Conservation (phyloP, 2,113 vertebrate genomes). For the Plecturocebus donacophilus region DNA sequence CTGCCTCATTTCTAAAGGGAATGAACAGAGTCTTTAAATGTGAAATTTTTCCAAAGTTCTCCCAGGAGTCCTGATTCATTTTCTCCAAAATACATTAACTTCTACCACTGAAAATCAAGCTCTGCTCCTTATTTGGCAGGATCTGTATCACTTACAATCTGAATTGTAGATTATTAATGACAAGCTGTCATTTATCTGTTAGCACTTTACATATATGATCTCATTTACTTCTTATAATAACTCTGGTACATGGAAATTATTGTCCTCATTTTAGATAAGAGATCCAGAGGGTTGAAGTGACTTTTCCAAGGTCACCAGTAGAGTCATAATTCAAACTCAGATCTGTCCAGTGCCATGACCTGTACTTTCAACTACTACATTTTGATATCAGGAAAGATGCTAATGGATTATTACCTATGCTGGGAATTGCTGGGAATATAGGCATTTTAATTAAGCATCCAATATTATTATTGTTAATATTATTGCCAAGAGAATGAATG, state of each 20-base stretch:
- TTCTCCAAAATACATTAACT: constrained; percentile 52
- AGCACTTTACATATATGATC: constrained; percentile 43
- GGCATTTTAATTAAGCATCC: neutral
- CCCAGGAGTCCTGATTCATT: constrained; percentile 1
- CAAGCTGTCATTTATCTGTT: constrained; percentile 59
- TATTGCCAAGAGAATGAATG: neutral
- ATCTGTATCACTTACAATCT: constrained; percentile 22
- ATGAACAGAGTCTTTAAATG: constrained; percentile 20
- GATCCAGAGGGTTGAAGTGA: constrained; percentile 37
- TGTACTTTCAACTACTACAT: neutral
- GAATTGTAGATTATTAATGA: constrained; percentile 56
- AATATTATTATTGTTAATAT: neutral
- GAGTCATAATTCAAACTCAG: constrained; percentile 23
- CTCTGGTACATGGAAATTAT: constrained; percentile 29
- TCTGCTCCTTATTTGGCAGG: constrained; percentile 45
- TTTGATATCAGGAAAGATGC: neutral
- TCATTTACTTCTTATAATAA: constrained; percentile 60
- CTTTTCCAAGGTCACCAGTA: constrained; percentile 48
- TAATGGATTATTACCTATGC: neutral
- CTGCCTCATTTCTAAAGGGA: neutral
- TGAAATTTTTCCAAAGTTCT: constrained; percentile 29
- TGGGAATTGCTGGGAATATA: neutral
- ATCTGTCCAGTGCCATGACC: neutral
- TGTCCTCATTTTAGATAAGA: constrained; percentile 38
- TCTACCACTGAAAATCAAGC: constrained; percentile 35